These are phyloP conservation scores for Trichosurus vulpecula DNA, from an alignment of 2,797 vertebrate species.

Conservation along the genomic window DNA sequence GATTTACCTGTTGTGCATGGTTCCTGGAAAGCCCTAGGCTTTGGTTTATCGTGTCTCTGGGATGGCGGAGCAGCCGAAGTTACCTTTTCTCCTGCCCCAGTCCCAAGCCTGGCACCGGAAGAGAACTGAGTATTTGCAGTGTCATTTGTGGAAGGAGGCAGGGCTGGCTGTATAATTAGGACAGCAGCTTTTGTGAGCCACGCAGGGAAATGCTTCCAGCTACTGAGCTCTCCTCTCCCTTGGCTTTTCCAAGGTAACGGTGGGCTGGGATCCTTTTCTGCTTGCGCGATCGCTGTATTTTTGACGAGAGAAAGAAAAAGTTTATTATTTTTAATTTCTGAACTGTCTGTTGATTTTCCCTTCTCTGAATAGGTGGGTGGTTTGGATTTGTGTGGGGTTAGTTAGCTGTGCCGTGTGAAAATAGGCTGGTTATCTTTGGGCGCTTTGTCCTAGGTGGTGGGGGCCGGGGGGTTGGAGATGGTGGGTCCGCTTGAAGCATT, in stretches of 20 bases:
- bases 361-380: constrained; percentile 26
- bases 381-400: background rate
- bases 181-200: constrained; percentile 25
- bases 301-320: background rate
- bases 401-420: background rate
- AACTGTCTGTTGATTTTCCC: constrained; percentile 2
- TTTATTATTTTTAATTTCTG: background rate
- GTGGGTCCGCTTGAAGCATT: constrained; percentile 13
- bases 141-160: constrained; percentile 22
- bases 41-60: constrained; percentile 1
- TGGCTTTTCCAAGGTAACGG: constrained; percentile 53
- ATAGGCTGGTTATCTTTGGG: constrained; percentile 12
- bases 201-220: constrained; percentile 20
- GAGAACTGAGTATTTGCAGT: constrained; percentile 56
- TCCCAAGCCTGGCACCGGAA: background rate
- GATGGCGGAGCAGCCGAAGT: background rate
- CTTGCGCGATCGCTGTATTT: background rate
- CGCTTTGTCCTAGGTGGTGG: constrained; percentile 45
- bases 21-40: constrained; percentile 17
- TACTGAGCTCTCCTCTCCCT: constrained; percentile 21
- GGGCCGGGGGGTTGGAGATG: background rate
- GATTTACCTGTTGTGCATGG: background rate
- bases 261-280: background rate
- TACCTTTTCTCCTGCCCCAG: background rate
- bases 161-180: constrained; percentile 21